Evolutionary conservation across 2,797 vertebrate genomes (phyloP), one percentile per base, ranked within the genome.

Genomic region (Sphaeramia orbicularis): DNA sequence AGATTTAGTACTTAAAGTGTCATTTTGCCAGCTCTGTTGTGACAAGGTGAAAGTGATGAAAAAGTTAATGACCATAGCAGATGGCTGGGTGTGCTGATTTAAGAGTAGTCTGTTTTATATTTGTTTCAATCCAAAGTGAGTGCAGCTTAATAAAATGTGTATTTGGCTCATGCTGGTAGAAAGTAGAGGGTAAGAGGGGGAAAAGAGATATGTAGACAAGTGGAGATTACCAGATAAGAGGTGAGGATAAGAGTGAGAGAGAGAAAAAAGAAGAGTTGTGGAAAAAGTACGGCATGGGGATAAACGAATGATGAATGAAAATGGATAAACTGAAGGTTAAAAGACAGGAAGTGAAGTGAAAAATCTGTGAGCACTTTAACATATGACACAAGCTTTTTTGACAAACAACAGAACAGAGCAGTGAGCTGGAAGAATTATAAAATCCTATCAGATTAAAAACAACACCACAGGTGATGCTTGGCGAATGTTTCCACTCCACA

Each of bases 41-140:
- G 72, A 68, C 55, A 61, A 65, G 10, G 55, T 44, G 35, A 77
- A 71, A 55, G 71, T 75, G 70, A 58, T 42, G 54, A 54, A 78
- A 81, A 69, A 58, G 60, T 53, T 79, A 81, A 91, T 56, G 76
- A 83, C 19, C 48, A 3, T 3, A 83, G 63, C 86, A 88, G 86
- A 87, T 70, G 74, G 60, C 57, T 48, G 52, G n/a, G 62, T 13
- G 78, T 78, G 45, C 64, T 78, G 85, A 84, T 86, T 81, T 80
- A 84, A 47, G 60, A 80, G 56, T 27, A 52, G 50, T 48, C 71
- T 41, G 35, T 77, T 80, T 86, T 65, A 73, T 76, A 68, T 70
- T 75, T 16, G 14, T 65, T 19, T 13, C 41, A 83, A 72, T 76
- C 76, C 65, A 68, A 71, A 86, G 68, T 64, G 68, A 72, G 69